Evolutionary conservation across 2,113 vertebrate species (phyloP).

Genomic region (Propithecus coquereli): DNA sequence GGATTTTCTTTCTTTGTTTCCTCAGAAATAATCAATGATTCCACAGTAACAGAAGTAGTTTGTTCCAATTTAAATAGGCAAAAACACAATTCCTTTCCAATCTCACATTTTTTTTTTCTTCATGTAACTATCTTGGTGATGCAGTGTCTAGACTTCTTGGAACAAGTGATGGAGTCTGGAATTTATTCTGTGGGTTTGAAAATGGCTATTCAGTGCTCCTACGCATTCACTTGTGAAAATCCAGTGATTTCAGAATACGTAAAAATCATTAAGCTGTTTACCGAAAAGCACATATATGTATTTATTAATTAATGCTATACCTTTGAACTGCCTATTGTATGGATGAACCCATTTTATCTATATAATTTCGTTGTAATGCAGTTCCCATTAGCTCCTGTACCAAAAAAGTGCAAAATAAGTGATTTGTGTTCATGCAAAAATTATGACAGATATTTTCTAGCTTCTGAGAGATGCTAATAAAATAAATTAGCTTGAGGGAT

Average conservation of each 20-base stretch:
- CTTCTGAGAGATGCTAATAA: neutral
- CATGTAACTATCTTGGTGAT: slow-evolving; percentile 74
- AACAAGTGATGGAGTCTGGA: slow-evolving; percentile 66
- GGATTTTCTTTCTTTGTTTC: slow-evolving; percentile 5
- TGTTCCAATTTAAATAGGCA: slow-evolving; percentile 36
- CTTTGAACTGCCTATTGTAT: neutral
- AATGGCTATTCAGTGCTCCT: slow-evolving; percentile 65
- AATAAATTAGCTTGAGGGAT: neutral
- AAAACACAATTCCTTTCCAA: neutral
- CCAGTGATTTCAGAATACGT: slow-evolving; percentile 1
- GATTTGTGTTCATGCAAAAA: neutral
- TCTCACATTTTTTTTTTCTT: slow-evolving; percentile 35
- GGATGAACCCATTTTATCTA: neutral
- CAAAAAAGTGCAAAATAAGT: neutral
- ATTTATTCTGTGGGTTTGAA: slow-evolving; percentile 75
- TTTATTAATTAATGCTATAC: neutral
- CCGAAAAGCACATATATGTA: neutral
- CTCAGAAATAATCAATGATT: slow-evolving; percentile 29
- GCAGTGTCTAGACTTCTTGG: slow-evolving; percentile 82
- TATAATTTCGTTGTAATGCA: neutral
- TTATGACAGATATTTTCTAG: neutral
- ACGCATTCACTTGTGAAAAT: neutral
- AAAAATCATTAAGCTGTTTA: slow-evolving; percentile 31
- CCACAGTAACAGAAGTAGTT: slow-evolving; percentile 41
- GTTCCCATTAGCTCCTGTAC: neutral